Conservation (phyloP, 2,797 vertebrate genomes). For the Lophius americanus region DNA sequence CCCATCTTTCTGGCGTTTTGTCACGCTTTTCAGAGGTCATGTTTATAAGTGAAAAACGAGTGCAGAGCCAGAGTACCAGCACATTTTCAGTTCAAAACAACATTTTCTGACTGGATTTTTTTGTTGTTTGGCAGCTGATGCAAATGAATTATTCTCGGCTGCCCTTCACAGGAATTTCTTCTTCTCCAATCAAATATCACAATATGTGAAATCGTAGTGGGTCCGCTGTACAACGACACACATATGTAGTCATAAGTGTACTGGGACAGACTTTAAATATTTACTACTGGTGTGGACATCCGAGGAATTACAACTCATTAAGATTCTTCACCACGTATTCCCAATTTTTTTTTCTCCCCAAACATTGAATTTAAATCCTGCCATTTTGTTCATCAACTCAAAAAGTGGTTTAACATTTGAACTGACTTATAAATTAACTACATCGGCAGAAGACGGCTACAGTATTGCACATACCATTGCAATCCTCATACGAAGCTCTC, state of each 20-base stretch:
- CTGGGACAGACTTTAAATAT: constrained; percentile 29
- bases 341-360: constrained; percentile 28
- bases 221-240: constrained; percentile 30
- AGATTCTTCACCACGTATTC: constrained; percentile 23
- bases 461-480: constrained; percentile 74
- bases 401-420: constrained; percentile 69
- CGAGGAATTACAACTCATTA: constrained; percentile 21
- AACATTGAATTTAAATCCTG: constrained; percentile 21
- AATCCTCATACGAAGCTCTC: constrained; percentile 42
- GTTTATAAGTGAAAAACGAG: constrained; percentile 37
- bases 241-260: constrained; percentile 18
- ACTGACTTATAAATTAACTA: constrained; percentile 70
- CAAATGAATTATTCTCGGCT: constrained; percentile 25
- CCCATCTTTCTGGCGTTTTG: constrained; percentile 11
- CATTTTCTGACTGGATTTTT: constrained; percentile 22
- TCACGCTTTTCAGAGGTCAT: constrained; percentile 32
- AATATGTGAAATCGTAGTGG: constrained; percentile 48
- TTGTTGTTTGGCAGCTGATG: constrained; percentile 28
- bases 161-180: constrained; percentile 5
- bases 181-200: constrained; percentile 33
- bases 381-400: constrained; percentile 47
- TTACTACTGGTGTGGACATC: constrained; percentile 9
- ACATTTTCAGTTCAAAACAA: constrained; percentile 29
- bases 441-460: constrained; percentile 60
- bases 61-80: constrained; percentile 54